Evolutionary conservation across 2,113 vertebrate genomes (phyloP), one percentile per base, ranked within the genome.

Genomic region (Tympanuchus pallidicinctus): DNA sequence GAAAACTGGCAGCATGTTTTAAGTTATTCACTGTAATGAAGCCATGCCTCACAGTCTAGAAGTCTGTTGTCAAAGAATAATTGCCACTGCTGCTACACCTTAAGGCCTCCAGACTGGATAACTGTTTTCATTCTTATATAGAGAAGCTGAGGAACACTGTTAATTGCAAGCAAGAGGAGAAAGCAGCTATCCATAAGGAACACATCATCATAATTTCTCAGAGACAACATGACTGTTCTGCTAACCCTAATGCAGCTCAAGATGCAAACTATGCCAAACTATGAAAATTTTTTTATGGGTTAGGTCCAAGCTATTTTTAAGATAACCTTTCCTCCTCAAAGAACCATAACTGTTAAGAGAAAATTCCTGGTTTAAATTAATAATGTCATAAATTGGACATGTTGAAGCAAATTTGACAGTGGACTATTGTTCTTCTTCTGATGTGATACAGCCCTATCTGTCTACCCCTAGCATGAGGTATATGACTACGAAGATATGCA

Each of bases 61-160:
- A 93, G 82, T 90, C 88, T 81, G 43, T 65, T 93, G 82, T 90
- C 86, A 94, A 77, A 78, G 65, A 42, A 13, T 83, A 95, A 96
- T 83, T 92, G 86, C 61, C 73, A 71, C 47, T 67, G 60, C 61
- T 78, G 61, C 60, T 88, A 88, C 57, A 95, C 88, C 88, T 92
- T 90, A 92, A 88, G 82, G 94, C 85, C 64, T 93, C 57, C 6
- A 0, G 78, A 77, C 89, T 57, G 87, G 91, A 95, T 92, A 86
- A 93, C 47, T 47, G 32, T 92, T 95, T 90, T 93, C 93, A 96
- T 95, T 96, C 95, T 88, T 28, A 81, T 56, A 90, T 1, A 2
- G 86, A 86, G 65, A 69, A 92, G 80, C 87, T 83, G 88, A 80
- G 79, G 93, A 90, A 91, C 79, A 80, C 65, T 88, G 48, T 30